These are phyloP conservation scores for Enteromius afrohamiltoni DNA, from an alignment of 2,797 vertebrate species.

Conservation along the genomic window DNA sequence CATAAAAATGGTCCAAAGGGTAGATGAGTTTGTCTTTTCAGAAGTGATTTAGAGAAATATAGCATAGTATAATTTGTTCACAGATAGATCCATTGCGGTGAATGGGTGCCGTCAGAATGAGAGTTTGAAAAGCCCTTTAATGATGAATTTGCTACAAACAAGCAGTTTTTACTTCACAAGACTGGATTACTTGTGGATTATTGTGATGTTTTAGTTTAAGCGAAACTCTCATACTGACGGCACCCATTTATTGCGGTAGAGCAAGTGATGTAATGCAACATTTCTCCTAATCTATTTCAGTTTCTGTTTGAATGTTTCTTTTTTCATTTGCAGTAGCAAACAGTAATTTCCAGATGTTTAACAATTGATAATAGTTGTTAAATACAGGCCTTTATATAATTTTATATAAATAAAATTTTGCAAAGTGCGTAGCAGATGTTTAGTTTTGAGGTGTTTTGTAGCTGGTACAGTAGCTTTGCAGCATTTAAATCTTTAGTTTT, in stretches of 20 bases:
- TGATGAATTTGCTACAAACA: neutral
- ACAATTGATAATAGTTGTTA: neutral
- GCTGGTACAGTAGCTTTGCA: neutral
- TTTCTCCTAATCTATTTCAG: neutral
- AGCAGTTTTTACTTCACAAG: neutral
- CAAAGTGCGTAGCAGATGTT: neutral
- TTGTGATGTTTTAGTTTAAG: neutral
- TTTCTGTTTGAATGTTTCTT: neutral
- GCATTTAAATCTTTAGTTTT: neutral
- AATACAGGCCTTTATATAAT: slow-evolving; percentile 6
- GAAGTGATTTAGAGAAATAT: neutral
- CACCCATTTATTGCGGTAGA: neutral
- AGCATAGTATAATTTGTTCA: neutral
- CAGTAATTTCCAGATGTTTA: neutral
- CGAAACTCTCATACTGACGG: neutral
- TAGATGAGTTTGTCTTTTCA: neutral
- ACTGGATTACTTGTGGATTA: neutral
- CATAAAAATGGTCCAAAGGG: neutral
- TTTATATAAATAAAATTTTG: neutral
- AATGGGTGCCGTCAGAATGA: too few species aligned
- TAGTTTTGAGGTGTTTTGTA: slow-evolving; percentile 17
- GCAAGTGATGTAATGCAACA: neutral
- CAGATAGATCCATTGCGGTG: too few species aligned
- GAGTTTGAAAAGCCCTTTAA: too few species aligned
- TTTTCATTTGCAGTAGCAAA: neutral